Base-by-base conservation (phyloP, 2,888 invertebrate genomes). In the Apamea crenata region DNA sequence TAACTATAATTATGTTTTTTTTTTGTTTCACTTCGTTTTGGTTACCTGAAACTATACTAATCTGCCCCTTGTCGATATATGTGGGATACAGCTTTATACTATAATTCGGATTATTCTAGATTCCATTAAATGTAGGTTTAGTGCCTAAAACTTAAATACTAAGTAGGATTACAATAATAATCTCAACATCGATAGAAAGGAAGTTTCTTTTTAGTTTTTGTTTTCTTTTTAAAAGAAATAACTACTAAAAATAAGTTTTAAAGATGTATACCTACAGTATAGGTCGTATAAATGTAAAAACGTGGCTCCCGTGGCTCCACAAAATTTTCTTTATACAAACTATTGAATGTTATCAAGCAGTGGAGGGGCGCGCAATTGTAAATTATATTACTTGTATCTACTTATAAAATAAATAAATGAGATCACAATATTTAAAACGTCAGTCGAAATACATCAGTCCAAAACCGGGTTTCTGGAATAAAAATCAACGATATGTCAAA, bases 121-220 rank as follows among this genome's bases (percentile, higher is more conserved):
- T 69, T 76, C 79, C 83, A 50, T 75, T 80, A 82, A 56, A 80
- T 65, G 29, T 76, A 80, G 83, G 56, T 83, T 66, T 83, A 82
- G 40, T 80, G 77, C 47, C 56, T 69, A 84, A 59, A 70, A 59
- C 65, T 83, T 83, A 76, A 66, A 59, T 25, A 65, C 25, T 83
- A 80, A 47, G 79, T 76, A 83, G 81, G 85, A 83, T 76, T 81
- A 74, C 76, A 81, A 83, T 81, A 69, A 81, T 81, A 85, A 76
- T 81, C 81, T 36, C 65, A 78, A 79, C 84, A 4, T 56, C 50
- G 77, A 66, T 65, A 75, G 4, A 56, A 82, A 65, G 63, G 14
- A 6, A n/a, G 29, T 47, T 47, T 29, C 74, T 47, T 47, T 29
- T 14, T 21, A 29, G 1, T 1, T 10, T 66, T 70, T 40, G 2